These are phyloP conservation scores for Sander vitreus DNA, from an alignment of 2,113 vertebrate genomes.

Conservation along the genomic window DNA sequence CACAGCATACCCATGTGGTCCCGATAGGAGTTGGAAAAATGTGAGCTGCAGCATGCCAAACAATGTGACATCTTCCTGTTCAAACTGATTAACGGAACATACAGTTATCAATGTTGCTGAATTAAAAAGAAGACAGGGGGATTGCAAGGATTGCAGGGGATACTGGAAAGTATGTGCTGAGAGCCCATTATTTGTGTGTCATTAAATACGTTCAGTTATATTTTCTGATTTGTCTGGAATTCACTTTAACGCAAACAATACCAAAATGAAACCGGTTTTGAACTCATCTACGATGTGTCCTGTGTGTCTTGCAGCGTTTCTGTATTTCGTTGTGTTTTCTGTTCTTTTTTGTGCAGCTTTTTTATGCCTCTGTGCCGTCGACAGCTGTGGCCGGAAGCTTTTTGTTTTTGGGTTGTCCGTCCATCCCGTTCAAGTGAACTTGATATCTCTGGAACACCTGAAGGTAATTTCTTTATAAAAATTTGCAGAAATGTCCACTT, in stretches of 20 bases:
- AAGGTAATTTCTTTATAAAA: too few relatives aligned
- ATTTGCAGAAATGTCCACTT: too few relatives aligned
- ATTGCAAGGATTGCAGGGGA: neutral
- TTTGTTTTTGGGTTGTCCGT: too few relatives aligned
- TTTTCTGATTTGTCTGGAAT: neutral
- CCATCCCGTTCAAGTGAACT: too few relatives aligned
- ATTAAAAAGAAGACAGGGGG: neutral
- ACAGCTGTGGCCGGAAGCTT: too few relatives aligned
- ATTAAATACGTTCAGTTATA: too few relatives aligned
- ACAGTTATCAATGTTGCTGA: neutral
- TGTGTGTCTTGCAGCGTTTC: neutral
- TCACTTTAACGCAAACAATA: neutral
- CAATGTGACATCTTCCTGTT: slow-evolving; percentile 1
- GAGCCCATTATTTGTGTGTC: neutral
- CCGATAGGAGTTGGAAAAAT: neutral
- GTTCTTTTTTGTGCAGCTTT: neutral
- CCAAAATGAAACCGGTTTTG: neutral
- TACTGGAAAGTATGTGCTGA: neutral
- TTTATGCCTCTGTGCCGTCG: too few relatives aligned
- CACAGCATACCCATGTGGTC: neutral
- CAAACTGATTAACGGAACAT: neutral
- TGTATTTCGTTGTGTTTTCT: neutral
- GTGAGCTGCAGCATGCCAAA: neutral
- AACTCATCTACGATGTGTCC: neutral
- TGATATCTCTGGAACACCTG: too few relatives aligned